Evolutionary conservation across 2,888 invertebrate genomes (phyloP), one percentile per base, ranked within the genome.

Genomic region (Eupeodes latifasciatus): DNA sequence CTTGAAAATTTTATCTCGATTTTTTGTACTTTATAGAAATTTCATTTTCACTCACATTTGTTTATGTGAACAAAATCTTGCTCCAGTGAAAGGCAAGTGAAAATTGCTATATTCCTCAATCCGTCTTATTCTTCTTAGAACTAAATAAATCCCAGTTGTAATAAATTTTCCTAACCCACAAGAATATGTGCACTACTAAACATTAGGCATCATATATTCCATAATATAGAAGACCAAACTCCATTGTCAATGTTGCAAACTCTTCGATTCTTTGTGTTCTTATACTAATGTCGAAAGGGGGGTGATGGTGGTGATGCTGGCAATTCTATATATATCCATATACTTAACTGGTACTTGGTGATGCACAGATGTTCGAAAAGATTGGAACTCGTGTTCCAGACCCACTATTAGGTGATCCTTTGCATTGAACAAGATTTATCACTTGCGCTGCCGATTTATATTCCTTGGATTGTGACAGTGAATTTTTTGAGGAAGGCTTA

Each of bases 331-430:
- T 10, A 12, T 11, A 11, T 11, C 47, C 27, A 55, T 10, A 7
- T 5, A 55, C 19, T 55, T 27, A 27, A 10, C n/a, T 72, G 64
- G 36, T 72, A 27, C 62, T 51, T 51, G 47, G 27, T 71, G 47
- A 69, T 47, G 49, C 86, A 79, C 75, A 86, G 86, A 86, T 86
- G 75, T 72, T 82, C 47, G 19, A 55, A 57, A 57, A 86, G 81
- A 86, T 86, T 81, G 74, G 79, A 79, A 80, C 82, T 86, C 79
- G 79, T 83, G 79, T 86, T 82, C 62, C 62, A 16, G 16, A 83
- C 76, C 79, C 76, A 86, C 71, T 72, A 76, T 75, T 47, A 79
- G 71, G 71, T 83, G 82, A 83, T 86, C 82, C 82, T 82, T 75
- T 78, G 66, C 44, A 71, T 79, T 72, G 71, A 71, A 40, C 53